Evolutionary conservation across 2,797 vertebrate species (phyloP), one percentile per base, ranked within the genome.

Genomic region (Hemitrygon akajei): DNA sequence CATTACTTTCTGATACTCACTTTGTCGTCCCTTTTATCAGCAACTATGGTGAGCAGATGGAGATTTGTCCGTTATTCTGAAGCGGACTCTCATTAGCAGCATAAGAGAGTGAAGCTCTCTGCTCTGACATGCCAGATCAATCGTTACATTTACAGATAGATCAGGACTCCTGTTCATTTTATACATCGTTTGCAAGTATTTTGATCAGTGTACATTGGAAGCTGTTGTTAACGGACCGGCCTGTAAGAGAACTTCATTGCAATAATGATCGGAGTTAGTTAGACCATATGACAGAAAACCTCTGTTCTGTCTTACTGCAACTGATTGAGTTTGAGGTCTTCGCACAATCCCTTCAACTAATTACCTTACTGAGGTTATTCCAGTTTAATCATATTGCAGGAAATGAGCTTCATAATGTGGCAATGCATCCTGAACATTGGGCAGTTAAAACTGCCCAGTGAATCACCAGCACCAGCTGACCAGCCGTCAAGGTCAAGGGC

Each of bases 151-250:
- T 89, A 34, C 60, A 66, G 14, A 34, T 16, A 34, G 86, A 66
- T 34, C 60, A 66, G 16, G 86, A 34, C 2, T 34, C 34, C n/a
- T 66, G 86, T 34, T 89, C n/a, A 30, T 66, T 89, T 89, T 89
- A 63, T 34, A 89, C 40, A 34, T 89, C 7, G 16, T 89, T 89
- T 89, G 60, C 16, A 7, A 89, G 30, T 1, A 14, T 89, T 89
- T 89, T 89, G 86, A 89, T 89, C 86, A 66, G n/a, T 89, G 60
- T 34, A 66, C 86, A 34, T 18, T 66, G n/a, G 84, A 89, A 66
- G 60, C n/a, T 87, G 84, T 3, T 87, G 11, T 87, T 87, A 63
- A 86, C n/a, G 84, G 84, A 89, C n/a, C 89, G 86, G 86, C 34
- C 60, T n/a, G 60, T 34, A 66, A 66, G 27, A 89, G 14, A 20